Evolutionary conservation across 2,113 vertebrate genomes (phyloP), one percentile per base, ranked within the genome.

Genomic region (Calyptomena viridis): DNA sequence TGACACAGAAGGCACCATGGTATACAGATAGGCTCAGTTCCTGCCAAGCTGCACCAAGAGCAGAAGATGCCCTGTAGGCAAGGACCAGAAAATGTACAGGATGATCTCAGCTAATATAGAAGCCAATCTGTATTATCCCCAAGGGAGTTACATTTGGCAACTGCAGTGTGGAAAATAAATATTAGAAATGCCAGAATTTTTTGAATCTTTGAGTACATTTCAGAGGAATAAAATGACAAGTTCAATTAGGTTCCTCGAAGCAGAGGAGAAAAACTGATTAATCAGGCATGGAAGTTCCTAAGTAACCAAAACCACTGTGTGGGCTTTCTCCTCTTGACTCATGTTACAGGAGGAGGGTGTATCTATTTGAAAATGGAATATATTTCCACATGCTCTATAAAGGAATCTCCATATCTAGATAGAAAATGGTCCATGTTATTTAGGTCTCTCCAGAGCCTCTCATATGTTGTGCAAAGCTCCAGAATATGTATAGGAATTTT

Each of bases 271-370:
- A 96, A 96, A 93, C 93, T 93, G 95, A 97, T 97, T 97, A 95
- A 97, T 96, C 94, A 96, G 94, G 81, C 94, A 95, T 95, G 95
- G 96, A 96, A 97, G 95, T 91, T 97, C 95, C 95, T 97, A 97
- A 97, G 96, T 97, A 97, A 97, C 95, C 93, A 95, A 97, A 97
- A 97, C 95, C 95, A 97, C 93, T 96, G 95, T 97, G 96, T 97
- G 95, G 96, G 96, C 63, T 95, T 95, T 95, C 94, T 97, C 94
- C 71, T 95, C 91, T 97, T 96, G 95, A 97, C 94, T 96, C 95
- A 96, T 95, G 81, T 94, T 95, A 96, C 87, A 95, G 93, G 23
- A 92, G 95, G 95, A 95, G 94, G 87, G 87, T 87, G 81, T 87
- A 96, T 89, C 94, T 93, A 27, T 89, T 89, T 93, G 95, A 79